Base-by-base conservation (phyloP, 1,140 invertebrate species). In the Popillia japonica region DNA sequence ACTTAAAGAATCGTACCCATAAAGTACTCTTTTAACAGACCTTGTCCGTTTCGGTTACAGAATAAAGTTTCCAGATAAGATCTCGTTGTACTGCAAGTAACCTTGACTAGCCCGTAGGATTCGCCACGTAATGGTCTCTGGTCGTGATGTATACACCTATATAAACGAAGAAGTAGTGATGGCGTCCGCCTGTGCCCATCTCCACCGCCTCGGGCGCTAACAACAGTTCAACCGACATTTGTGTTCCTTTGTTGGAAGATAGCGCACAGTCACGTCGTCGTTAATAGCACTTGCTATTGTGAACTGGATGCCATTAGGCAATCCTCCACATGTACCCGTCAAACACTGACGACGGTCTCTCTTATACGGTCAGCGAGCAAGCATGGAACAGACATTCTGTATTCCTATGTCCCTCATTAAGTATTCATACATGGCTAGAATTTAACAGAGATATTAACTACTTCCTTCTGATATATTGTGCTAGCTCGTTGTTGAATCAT, bases 251-350 rank as follows among this genome's bases (percentile, higher is more conserved):
- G 72, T 74, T 74, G 34, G 72, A 72, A 44, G 72, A 74, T 74
- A 68, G 61, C 72, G 22, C 72, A 74, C 72, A 74, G 72, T 74
- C 72, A 74, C 72, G 72, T 74, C 72, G 72, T 17, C 72, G 72
- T 74, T 74, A 74, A 74, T 74, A 41, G 72, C 72, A 74, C 72
- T 74, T 74, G 72, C 72, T 74, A 74, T 74, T 74, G 72, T 74
- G 41, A 74, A 74, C 72, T 74, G 72, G 72, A 74, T 74, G 72
- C 72, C 72, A 74, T 74, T 74, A 74, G 72, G 72, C 72, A 74
- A 74, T 74, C 72, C 72, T 74, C 41, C 40, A 44, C 72, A 74
- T 74, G 34, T 41, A 40, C 72, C 72, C 72, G 41, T 41, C 72
- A 74, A 23, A 23, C 61, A n/a, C 27, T 68, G 61, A 68, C 61